Base-by-base conservation (phyloP, 2,888 invertebrate species). In the Sericinus montela region DNA sequence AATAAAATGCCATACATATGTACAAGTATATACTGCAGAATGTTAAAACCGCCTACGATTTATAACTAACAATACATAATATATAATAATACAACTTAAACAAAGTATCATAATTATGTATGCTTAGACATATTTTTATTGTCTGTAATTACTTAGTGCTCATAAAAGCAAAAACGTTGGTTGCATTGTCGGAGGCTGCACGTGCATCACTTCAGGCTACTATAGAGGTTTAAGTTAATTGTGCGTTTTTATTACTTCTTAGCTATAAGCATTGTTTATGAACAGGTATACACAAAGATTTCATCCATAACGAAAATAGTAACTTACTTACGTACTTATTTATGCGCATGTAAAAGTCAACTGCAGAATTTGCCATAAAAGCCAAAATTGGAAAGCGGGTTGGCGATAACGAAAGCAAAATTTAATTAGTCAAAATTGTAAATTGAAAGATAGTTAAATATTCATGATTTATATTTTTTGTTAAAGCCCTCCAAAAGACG, bases 181-280 rank as follows among this genome's bases (percentile, higher is more conserved):
- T 13, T 10, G 34, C 39, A 46, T 42, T 34, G 38, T 38, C 37
- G 14, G 11, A 13, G n/a, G 16, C 6, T 47, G 49, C 53, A 56
- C 49, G 55, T 56, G 55, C 53, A 53, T 36, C 28, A 52, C 51
- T 49, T 28, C 43, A 40, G 48, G 51, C 47, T 37, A 40, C 28
- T 44, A 37, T 35, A 11, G 11, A 32, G 6, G 11, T 8, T 13
- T 13, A 16, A 29, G 9, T 15, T 11, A 30, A 32, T 10, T 23
- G 23, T 10, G n/a, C 13, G 11, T 41, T 35, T 45, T 45, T 48
- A 48, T 40, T 37, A 30, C 46, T 45, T 51, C 56, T 55, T 58
- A 40, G 46, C 32, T 51, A 57, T 51, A 55, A 36, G 41, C 54
- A 56, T 62, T 60, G 59, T 60, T 58, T 35, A 46, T 51, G 13